Evolutionary conservation across 2,888 invertebrate genomes (phyloP), one percentile per base, ranked within the genome.

Genomic region (Pristionchus entomophagus): DNA sequence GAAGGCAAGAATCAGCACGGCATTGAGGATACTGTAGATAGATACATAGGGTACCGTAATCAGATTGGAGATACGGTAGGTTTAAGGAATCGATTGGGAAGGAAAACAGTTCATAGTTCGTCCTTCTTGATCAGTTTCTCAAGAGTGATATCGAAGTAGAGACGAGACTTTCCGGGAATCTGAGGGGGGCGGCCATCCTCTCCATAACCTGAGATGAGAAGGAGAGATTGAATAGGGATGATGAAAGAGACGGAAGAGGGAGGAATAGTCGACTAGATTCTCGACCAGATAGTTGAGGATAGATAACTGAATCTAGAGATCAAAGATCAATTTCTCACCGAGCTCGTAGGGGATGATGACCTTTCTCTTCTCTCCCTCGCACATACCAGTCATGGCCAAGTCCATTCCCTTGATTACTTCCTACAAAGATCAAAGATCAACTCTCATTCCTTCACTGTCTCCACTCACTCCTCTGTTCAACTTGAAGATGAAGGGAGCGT

Each of bases 361-460:
- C 85, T 93, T 90, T 86, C 93, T 89, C 62, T 89, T 88, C 87
- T 93, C 93, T 86, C 93, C 93, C 89, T 93, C 93, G 85, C 93
- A 93, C 93, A 93, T 93, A 81, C 86, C 90, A 78, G 91, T 92
- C 93, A 93, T 93, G 53, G 91, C 91, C 78, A 89, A 88, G 87
- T 91, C 91, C 92, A 92, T 92, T 87, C 92, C 92, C 88, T 88
- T 90, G 91, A 92, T 92, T n/a, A 92, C 92, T 86, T 92, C 90
- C 89, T 91, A 86, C 35, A 85, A 56, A 73, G 29, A 53, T 85
- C 53, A 51, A 51, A 56, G 49, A 45, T 53, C 77, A 51, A 51
- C 35, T 29, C 29, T 17, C 4, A 38, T 77, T 22, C 3, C 22
- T 78, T 38, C 8, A 81, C 32, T 17, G 19, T 53, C 6, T 41